Evolutionary conservation across 2,113 vertebrate genomes (phyloP).

Genomic region (Pyxicephalus adspersus): DNA sequence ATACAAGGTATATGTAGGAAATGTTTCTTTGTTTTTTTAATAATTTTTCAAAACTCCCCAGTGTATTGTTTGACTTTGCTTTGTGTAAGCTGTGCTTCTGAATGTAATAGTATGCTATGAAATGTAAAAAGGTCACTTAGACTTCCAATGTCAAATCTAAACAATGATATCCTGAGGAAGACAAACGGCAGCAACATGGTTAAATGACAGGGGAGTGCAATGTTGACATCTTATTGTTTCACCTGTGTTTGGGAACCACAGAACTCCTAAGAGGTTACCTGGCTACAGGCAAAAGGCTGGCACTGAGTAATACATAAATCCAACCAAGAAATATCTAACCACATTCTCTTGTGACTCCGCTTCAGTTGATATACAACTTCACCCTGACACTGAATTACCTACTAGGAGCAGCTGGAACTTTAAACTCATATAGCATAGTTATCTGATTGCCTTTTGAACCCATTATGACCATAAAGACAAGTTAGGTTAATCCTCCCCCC

Average conservation of each 20-base stretch:
- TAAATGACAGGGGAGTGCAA: too few relatives aligned
- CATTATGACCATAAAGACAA: background rate
- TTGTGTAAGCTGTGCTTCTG: too few relatives aligned
- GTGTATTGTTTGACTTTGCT: too few relatives aligned
- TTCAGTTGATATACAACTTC: constrained; percentile 15
- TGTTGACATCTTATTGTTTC: background rate
- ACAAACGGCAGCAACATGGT: too few relatives aligned
- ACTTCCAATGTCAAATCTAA: too few relatives aligned
- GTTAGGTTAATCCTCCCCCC: background rate
- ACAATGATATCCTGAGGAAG: too few relatives aligned
- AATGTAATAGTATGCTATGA: too few relatives aligned
- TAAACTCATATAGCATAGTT: background rate
- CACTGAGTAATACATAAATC: too few relatives aligned
- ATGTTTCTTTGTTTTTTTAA: too few relatives aligned
- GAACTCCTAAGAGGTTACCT: background rate
- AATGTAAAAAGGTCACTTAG: too few relatives aligned
- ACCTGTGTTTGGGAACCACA: background rate
- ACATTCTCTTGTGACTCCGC: background rate
- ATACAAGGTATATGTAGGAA: too few relatives aligned
- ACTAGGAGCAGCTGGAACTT: background rate
- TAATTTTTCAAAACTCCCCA: too few relatives aligned
- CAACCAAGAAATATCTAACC: background rate
- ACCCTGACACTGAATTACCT: background rate
- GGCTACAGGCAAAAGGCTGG: background rate
- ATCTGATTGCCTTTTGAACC: constrained; percentile 43